Evolutionary conservation across 2,888 invertebrate species (phyloP), one percentile per base, ranked within the genome.

Genomic region (Brenthis daphne): DNA sequence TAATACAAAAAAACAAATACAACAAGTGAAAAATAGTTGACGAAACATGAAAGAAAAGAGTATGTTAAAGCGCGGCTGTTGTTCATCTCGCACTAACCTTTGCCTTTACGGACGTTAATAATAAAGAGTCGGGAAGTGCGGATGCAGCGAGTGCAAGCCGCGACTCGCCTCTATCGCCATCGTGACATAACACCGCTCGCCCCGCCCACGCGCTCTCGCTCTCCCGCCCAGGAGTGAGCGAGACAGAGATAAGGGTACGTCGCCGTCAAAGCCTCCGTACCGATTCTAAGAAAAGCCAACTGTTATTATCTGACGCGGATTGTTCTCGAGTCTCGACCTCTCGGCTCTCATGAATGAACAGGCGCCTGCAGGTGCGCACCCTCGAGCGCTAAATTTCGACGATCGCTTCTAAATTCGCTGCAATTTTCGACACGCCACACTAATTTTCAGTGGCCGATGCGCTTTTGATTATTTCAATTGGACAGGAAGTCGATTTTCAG

Each of bases 241-340:
- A 77, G 90, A 90, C 80, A 11, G 37, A 43, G 75, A 75, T 71
- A 71, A 74, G 76, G 84, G 84, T 43, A 43, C 37, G 8, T 43
- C 86, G 84, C 89, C 89, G 83, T 77, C 85, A 82, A 90, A 92
- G 90, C 91, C 91, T 92, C 79, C 80, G 82, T 82, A 84, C 84
- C 82, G 85, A 86, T 91, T 91, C 92, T 82, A 77, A 90, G 92
- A 91, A 91, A 90, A 90, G 85, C 88, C 88, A 90, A 90, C 89
- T 86, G 92, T 89, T 91, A 92, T 91, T 92, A 91, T 86, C 88
- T 81, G 82, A 78, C 82, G 82, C 81, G 85, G 89, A 87, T 89
- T 88, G 87, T 89, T 91, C 85, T 89, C 89, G 86, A 85, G 83
- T 85, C 84, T 84, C 82, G 84, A 43, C 37, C 37, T 43, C 80